Evolutionary conservation across 2,797 vertebrate genomes (phyloP), one percentile per base, ranked within the genome.

Genomic region (Heteromormyrus szaboi): DNA sequence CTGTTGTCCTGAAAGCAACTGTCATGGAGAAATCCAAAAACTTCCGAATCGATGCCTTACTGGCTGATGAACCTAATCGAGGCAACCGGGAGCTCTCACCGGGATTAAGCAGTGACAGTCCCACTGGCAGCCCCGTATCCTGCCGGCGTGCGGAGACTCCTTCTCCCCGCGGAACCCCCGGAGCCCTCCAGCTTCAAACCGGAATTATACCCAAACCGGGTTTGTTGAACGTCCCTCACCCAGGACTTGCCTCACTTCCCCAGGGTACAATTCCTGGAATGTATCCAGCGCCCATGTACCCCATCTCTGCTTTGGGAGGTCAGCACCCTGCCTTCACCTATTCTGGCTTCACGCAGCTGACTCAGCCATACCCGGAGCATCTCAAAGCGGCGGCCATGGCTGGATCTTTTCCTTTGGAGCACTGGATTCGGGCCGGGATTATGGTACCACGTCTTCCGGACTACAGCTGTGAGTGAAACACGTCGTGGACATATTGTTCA

Each of bases 1-100:
- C 25, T 8, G 37, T 48, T 22, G 25, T 86, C 85, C 14, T 56
- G 48, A 51, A 87, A 33, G 44, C 68, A 50, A 11, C 22, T 7
- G 48, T 91, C 53, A 94, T 97, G 96, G 96, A 97, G 89, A 98
- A 97, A 91, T 97, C 97, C n/a, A 96, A 96, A 89, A 98, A 96
- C 95, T 98, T 98, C 93, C 94, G 97, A 72, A 98, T 98, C 88
- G 97, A 98, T 79, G 97, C 97, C 72, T 95, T 98, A 0, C 91
- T 98, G 91, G 97, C 97, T 2, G 96, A 96, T 44, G 95, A 95
- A 89, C 93, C 93, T 0, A 94, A 92, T 88, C 93, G 93, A 81
- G 90, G 88, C 2, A 93, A 90, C 59, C 88, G 91, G 22, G 93
- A 93, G 12, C 88, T 88, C n/a, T 94, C 96, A 4, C 92, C 93